Base-by-base conservation (phyloP, 1,140 invertebrate genomes). In the Cyrtorhinus lividipennis region DNA sequence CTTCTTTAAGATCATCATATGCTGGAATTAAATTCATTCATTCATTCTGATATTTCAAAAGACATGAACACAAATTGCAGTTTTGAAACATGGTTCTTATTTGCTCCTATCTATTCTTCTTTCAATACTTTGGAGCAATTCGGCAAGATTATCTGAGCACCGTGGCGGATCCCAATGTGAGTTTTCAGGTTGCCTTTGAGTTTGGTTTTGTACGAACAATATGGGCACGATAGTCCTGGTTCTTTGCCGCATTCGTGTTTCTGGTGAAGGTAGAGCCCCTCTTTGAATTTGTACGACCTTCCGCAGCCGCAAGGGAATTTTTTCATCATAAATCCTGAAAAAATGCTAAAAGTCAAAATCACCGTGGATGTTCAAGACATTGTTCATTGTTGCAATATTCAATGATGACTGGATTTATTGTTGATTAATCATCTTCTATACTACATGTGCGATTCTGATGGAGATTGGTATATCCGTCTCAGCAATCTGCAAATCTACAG, bases 191-290 rank as follows among this genome's bases (percentile, higher is more conserved):
- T 59, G n/a, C 24, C 58, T 30, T 59, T 59, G 2, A 59, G 25
- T 23, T 59, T 59, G 15, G 58, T 59, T 30, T 24, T 59, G 58
- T 27, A 59, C 22, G 64, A 59, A 24, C 68, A 69, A 26, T 66
- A 61, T 10, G 68, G 68, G 63, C 68, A 69, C 30, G 68, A 67
- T 45, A 68, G 68, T 2, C 62, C 48, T 2, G 67, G 67, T 22
- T 68, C 66, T 53, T 69, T 67, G 15, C 79, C 78, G 64, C 80
- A 81, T 62, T 81, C 79, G 61, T 78, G 74, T 48, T 76, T 73
- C 62, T 67, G 66, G 60, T 69, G 68, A 25, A 64, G 66, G 64
- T 63, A 66, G 15, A 69, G 18, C 24, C 66, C 66, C 20, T 66
- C 62, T 44, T 65, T 64, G 18, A 63, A 67, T 20, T 64, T 62